These are phyloP conservation scores for Sceloporus tristichus DNA, from an alignment of 2,113 vertebrate species.

Conservation along the genomic window DNA sequence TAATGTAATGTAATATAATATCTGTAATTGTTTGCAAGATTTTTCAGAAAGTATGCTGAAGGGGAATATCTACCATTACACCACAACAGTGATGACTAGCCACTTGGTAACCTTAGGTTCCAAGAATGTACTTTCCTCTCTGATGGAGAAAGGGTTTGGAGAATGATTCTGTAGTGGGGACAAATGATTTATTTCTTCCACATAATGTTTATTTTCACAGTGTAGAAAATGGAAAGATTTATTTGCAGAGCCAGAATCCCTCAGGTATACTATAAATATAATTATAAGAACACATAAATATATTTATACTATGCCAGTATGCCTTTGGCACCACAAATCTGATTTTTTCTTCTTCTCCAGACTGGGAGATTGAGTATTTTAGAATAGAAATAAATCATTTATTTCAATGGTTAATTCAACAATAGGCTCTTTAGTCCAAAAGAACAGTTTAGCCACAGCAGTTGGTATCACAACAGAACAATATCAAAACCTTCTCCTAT, in stretches of 20 bases:
- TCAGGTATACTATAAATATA: conserved; percentile 68
- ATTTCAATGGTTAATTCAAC: conserved; percentile 57
- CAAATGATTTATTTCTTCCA: conserved; percentile 43
- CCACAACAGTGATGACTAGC: neutral
- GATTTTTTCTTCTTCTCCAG: conserved; percentile 60
- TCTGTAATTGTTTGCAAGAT: neutral
- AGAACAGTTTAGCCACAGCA: conserved; percentile 25
- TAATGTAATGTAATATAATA: too few relatives aligned
- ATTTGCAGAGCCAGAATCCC: conserved; percentile 58
- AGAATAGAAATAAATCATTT: conserved; percentile 68
- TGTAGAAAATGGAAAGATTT: conserved; percentile 67
- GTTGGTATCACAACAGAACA: conserved; percentile 48
- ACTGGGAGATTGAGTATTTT: conserved; percentile 67
- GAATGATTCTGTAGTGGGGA: conserved; percentile 36
- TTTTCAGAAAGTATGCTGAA: neutral
- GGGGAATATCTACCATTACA: neutral
- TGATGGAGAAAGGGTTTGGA: neutral
- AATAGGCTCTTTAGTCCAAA: conserved; percentile 35
- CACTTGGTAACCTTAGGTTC: neutral
- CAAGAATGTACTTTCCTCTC: neutral
- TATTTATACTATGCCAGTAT: conserved; percentile 53
- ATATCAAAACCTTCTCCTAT: conserved; percentile 44
- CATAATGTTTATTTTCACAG: conserved; percentile 55
- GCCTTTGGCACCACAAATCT: conserved; percentile 60
- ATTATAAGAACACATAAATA: conserved; percentile 63